Base-by-base conservation (phyloP, 2,113 vertebrate genomes). In the Hyaena hyaena region DNA sequence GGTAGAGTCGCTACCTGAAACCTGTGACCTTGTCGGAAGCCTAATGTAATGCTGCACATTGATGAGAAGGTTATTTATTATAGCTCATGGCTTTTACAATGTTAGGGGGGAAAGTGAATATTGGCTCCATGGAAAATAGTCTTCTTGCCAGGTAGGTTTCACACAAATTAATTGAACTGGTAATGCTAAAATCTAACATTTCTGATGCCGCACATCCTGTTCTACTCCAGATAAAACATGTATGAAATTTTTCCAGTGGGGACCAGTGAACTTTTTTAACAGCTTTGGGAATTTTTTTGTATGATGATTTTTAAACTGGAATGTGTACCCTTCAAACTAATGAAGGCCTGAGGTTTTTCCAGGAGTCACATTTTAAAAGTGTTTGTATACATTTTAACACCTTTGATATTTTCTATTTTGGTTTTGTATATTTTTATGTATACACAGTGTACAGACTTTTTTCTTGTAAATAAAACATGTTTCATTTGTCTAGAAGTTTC, bases 361-460 rank as follows among this genome's bases (percentile, higher is more conserved):
- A 98, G 97, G 97, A 98, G 97, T 98, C 97, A 97, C 98, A 98
- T 99, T 99, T 99, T 99, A 98, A 98, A 98, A 97, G 98, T 99
- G 99, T 99, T 99, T 99, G 98, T 99, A 99, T 97, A 99, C 99
- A 98, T 99, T 99, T 99, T 99, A 99, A 99, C 98, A 98, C 98
- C 74, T 99, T 99, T 98, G 98, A 98, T 99, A 99, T 98, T 99
- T 99, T 99, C 98, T 99, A 99, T 99, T 99, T 99, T 99, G 98
- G 97, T 99, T 99, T 99, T 99, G 98, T 99, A 99, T 98, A 99
- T 99, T 99, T 99, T 99, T 99, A 99, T 98, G 99, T 99, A 98
- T 99, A 98, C 98, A 98, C 98, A 98, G 97, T 99, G 99, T 99
- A 99, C 98, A 99, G 99, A 98, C 90, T 98, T 97, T 98, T 98